Evolutionary conservation across 2,888 invertebrate genomes (phyloP), one percentile per base, ranked within the genome.

Genomic region (Temnothorax unifasciatus): DNA sequence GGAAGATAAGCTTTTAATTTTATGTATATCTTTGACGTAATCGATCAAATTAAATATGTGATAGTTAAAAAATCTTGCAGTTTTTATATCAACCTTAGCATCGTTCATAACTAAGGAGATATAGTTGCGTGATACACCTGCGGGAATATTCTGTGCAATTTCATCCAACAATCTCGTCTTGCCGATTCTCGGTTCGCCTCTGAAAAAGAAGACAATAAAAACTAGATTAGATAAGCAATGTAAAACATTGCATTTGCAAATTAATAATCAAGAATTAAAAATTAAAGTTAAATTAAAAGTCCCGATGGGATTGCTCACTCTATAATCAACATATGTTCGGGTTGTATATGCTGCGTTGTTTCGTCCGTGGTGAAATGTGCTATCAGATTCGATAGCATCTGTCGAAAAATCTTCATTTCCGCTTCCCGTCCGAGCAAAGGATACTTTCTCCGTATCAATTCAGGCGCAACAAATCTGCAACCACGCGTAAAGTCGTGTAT

Each of bases 131-230:
- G 94, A 94, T 25, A 95, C 91, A 4, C 90, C 91, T 21, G 91
- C 87, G 0, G 96, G 95, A 6, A 96, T 95, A 5, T 95, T 90
- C 85, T 94, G 94, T 9, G 96, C 92, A 79, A 96, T 95, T 93
- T 97, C 97, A 68, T 96, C 96, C 29, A 97, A 89, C 13, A 97
- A 92, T 79, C 97, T 95, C 0, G 96, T 96, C 93, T 97, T 97
- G 0, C 97, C 97, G 66, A 96, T 95, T 66, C 96, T 94, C 1
- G 95, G 95, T 54, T 96, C 96, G 0, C 97, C 97, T 94, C 96
- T 95, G 25, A 47, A 34, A 41, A 59, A 74, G 11, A 68, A 44
- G 3, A 29, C 9, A 44, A 34, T 18, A 15, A 82, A 34, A 6
- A 38, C 11, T 34, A 44, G 54, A 29, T 68, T 21, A 54, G 34